Conservation (phyloP, 2,113 vertebrate genomes). For the Sialia sialis region DNA sequence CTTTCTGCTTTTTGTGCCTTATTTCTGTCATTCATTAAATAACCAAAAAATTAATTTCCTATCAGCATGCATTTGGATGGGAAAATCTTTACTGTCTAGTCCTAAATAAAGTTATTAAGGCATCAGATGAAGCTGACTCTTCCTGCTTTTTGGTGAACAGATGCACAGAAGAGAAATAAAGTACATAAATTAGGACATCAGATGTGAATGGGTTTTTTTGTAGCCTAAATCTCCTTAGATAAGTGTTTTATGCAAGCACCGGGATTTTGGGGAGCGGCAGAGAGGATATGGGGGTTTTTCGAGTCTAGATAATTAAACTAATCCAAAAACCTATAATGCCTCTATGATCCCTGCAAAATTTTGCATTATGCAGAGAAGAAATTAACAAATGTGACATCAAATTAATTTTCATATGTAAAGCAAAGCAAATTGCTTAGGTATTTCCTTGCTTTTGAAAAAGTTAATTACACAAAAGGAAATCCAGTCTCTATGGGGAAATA, state of each 20-base stretch:
- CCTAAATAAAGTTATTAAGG: neutral
- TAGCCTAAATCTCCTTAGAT: neutral
- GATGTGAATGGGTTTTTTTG: neutral
- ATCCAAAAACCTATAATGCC: neutral
- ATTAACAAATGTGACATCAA: neutral
- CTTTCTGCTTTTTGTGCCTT: neutral
- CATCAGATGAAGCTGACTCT: neutral
- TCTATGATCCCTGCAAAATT: neutral
- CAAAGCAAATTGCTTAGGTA: neutral
- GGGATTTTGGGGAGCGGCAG: rapidly evolving
- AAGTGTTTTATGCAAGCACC: neutral
- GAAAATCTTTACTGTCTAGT: neutral
- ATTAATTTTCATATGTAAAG: neutral
- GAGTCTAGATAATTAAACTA: neutral
- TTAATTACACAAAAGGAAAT: neutral
- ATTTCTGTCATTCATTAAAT: neutral
- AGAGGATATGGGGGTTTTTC: neutral
- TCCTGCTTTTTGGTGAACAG: neutral
- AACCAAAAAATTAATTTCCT: neutral
- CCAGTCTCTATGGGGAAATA: neutral
- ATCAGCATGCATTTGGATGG: neutral
- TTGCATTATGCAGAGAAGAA: neutral
- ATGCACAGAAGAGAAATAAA: neutral
- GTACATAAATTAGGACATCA: neutral
- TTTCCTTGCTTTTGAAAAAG: neutral